Base-by-base conservation (phyloP, 1,140 invertebrate species). In the Apis cerana region DNA sequence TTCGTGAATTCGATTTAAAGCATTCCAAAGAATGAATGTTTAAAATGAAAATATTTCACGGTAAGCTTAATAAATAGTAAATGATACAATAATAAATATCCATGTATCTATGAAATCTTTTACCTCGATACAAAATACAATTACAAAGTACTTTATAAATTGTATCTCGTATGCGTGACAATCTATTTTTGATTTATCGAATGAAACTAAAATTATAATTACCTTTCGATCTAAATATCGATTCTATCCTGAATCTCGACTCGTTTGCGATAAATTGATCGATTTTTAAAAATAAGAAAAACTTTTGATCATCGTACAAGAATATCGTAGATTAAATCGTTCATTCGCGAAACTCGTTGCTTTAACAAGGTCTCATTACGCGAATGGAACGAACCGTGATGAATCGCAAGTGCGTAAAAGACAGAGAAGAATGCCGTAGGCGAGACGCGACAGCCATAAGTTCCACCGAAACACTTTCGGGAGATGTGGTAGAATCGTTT, bases 371-470 rank as follows among this genome's bases (percentile, higher is more conserved):
- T 43, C 75, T 62, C 81, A 83, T 83, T 83, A 78, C 61, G 69
- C 76, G 76, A 83, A 85, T 68, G 27, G 81, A 62, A 52, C 58
- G 82, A 78, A 58, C 0, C 72, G 68, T 43, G 52, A 59, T 68
- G 82, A 84, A 84, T 84, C 43, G 67, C 74, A 84, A 84, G 80
- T 75, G 82, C 69, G 62, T 68, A 84, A 84, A 82, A 75, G 61
- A 75, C 19, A 43, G 65, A 48, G 68, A 17, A 21, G 48, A 56
- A 52, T 19, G 33, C 50, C 58, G 50, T n/a, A n/a, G 76, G 21
- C 27, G 75, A 88, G 88, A 88, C 77, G 59, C 80, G 68, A 83
- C 84, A 58, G 68, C 65, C 74, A 67, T 21, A 48, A 82, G 54
- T 50, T 58, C 23, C 33, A 33, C 52, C n/a, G 52, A 62, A 80